phyloP scores from a whole-genome alignment of 2,797 vertebrate genomes.

The Mycteria americana region DNA sequence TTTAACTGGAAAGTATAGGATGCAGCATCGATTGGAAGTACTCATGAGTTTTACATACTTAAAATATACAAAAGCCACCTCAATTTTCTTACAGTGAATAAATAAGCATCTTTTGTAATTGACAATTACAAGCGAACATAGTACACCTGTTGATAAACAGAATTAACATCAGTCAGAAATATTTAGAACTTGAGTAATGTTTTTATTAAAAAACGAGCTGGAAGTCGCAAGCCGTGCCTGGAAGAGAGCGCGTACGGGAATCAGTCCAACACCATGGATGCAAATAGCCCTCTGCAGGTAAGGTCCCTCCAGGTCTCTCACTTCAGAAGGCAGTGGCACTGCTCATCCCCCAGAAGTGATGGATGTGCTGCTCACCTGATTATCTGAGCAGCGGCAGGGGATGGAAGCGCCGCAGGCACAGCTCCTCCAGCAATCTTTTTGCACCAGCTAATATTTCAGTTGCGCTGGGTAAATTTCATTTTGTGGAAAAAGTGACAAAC shows the following conservation, averaged over 20 bases:
- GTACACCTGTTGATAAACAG: not conserved
- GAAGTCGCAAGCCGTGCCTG: not conserved
- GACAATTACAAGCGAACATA: not conserved
- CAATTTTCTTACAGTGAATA: not conserved
- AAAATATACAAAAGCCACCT: not conserved
- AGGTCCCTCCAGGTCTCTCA: not conserved
- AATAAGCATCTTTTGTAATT: not conserved
- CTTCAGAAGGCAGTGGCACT: not conserved
- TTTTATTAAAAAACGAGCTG: not conserved
- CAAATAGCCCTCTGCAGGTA: not conserved
- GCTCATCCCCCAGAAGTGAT: not conserved
- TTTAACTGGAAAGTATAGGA: not conserved
- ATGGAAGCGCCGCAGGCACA: rapidly evolving
- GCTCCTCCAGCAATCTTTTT: not conserved
- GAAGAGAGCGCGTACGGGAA: not conserved
- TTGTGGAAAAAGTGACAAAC: not conserved
- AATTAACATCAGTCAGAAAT: not conserved
- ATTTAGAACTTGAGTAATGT: not conserved
- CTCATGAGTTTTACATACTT: not conserved
- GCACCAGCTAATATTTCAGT: not conserved
- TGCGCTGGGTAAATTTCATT: not conserved
- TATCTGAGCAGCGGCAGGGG: not conserved
- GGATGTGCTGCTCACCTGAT: not conserved
- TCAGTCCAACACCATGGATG: not conserved
- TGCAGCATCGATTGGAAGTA: not conserved